Conservation (phyloP, 2,113 vertebrate genomes). For the Lasiurus cinereus region DNA sequence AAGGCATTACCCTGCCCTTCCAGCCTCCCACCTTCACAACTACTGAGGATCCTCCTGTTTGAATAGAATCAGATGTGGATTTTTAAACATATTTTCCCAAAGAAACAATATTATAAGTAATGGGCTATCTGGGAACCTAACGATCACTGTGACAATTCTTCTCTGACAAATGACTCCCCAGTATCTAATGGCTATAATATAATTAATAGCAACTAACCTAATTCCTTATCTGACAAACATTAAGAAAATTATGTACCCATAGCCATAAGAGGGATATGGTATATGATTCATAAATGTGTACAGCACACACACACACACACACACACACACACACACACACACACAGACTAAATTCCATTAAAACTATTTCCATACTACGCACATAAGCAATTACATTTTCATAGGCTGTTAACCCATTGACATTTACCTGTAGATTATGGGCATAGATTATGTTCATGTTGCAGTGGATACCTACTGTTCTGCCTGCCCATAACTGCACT, state of each 20-base stretch:
- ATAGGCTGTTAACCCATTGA: neutral
- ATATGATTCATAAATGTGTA: neutral
- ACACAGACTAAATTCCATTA: neutral
- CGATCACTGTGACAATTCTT: neutral
- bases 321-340: neutral
- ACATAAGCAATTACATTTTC: neutral
- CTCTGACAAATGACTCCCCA: neutral
- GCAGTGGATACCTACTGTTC: neutral
- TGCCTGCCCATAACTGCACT: neutral
- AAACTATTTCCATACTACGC: neutral
- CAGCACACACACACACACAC: too few species aligned
- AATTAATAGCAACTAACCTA: conserved; percentile 58
- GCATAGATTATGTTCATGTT: neutral
- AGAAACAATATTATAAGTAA: neutral
- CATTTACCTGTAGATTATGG: neutral
- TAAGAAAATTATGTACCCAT: conserved; percentile 21
- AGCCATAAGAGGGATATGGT: neutral
- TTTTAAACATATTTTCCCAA: neutral
- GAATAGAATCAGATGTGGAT: neutral
- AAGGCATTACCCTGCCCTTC: neutral
- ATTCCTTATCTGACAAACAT: conserved; percentile 49
- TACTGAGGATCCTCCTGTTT: neutral
- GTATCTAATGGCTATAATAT: neutral
- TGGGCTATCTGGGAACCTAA: neutral
- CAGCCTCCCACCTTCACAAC: neutral